Conservation (phyloP, 2,797 vertebrate genomes). For the Leptatherina wallacei region DNA sequence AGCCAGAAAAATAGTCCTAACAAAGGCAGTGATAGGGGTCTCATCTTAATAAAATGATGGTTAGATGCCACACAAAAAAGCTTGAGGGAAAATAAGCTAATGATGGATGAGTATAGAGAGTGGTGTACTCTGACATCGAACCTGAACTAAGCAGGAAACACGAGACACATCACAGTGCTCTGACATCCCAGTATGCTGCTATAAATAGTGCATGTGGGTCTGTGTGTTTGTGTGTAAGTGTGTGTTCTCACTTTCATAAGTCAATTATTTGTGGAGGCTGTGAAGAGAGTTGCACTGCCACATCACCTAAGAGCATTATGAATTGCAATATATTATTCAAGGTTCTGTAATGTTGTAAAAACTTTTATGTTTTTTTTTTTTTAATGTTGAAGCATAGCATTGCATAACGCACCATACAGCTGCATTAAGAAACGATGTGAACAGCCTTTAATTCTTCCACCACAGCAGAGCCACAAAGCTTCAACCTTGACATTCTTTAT, state of each 20-base stretch:
- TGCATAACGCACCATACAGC: conserved; percentile 17
- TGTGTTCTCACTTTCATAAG: conserved; percentile 40
- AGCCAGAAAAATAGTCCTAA: conserved; percentile 6
- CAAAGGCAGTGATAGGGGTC: neutral
- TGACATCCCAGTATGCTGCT: conserved; percentile 26
- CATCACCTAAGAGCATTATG: conserved; percentile 26
- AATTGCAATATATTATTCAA: conserved; percentile 27
- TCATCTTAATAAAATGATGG: neutral
- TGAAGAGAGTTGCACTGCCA: conserved; percentile 32
- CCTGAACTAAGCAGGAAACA: conserved; percentile 35
- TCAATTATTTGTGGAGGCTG: conserved; percentile 62
- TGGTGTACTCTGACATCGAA: conserved; percentile 3
- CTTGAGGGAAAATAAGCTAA: neutral
- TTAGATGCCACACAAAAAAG: neutral
- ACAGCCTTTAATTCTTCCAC: conserved; percentile 32
- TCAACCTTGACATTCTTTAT: conserved; percentile 57
- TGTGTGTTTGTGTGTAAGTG: conserved; percentile 10
- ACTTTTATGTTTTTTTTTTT: neutral
- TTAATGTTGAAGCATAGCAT: neutral
- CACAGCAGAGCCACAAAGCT: conserved; percentile 13
- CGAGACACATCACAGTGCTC: conserved; percentile 32
- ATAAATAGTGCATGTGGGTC: conserved; percentile 47
- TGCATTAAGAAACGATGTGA: neutral
- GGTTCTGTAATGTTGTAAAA: conserved; percentile 18
- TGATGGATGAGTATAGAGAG: conserved; percentile 10